These are phyloP conservation scores for Andrena trimmerana DNA, from an alignment of 2,888 invertebrate species.

Conservation along the genomic window DNA sequence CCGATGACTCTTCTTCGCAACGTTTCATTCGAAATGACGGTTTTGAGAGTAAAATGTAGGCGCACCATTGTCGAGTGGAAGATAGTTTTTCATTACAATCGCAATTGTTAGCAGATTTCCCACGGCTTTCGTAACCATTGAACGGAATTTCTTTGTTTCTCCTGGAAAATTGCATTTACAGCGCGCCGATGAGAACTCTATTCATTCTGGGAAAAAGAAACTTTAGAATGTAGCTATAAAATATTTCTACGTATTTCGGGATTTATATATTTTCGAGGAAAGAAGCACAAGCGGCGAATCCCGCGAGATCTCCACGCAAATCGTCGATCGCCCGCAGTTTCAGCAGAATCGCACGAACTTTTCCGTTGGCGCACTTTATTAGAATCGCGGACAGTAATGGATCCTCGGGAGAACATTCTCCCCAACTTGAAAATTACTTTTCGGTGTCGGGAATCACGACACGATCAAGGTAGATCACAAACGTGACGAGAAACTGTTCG, in stretches of 20 bases:
- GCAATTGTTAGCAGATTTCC: neutral
- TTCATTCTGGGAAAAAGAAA: too few species aligned
- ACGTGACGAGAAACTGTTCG: conserved; percentile 52
- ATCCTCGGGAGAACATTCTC: neutral
- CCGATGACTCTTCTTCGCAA: neutral
- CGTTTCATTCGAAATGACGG: neutral
- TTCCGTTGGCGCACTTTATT: conserved; percentile 13
- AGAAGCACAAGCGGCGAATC: too few species aligned
- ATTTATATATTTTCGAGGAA: too few species aligned
- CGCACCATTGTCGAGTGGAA: neutral
- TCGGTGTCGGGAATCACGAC: conserved; percentile 25
- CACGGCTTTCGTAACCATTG: neutral
- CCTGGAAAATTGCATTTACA: neutral
- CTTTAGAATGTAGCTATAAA: too few species aligned
- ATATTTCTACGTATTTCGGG: too few species aligned
- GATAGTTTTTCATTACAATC: neutral
- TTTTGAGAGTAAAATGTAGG: neutral
- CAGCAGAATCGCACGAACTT: neutral
- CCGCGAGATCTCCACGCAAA: too few species aligned
- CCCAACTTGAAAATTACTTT: conserved; percentile 33
- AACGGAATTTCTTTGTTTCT: neutral
- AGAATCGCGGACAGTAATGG: conserved; percentile 6
- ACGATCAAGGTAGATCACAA: conserved; percentile 55
- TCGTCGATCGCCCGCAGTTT: neutral
- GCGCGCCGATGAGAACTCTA: too few species aligned